phyloP scores from a whole-genome alignment of 1,140 invertebrate species.

The Lasioglossum albipes region DNA sequence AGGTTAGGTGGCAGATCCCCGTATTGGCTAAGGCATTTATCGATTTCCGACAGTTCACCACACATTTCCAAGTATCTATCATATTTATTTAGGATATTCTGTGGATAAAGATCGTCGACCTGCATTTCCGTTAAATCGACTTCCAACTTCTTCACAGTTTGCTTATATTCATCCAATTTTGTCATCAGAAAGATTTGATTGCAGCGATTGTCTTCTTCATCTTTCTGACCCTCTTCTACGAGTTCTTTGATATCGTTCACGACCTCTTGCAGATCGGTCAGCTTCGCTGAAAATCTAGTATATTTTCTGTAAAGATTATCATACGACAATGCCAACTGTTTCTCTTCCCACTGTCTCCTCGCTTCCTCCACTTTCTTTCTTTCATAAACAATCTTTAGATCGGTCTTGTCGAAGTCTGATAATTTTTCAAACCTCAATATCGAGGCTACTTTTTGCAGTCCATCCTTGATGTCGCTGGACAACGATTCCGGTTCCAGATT shows the following conservation, averaged over 20 bases:
- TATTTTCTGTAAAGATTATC: conserved; percentile 66
- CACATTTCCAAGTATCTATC: conserved; percentile 60
- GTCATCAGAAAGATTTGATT: conserved; percentile 59
- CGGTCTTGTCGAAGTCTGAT: conserved; percentile 60
- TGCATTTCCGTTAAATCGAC: conserved; percentile 61
- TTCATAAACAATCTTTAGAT: conserved; percentile 60
- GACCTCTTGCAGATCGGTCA: conserved; percentile 55
- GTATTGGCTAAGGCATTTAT: conserved; percentile 66
- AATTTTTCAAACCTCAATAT: conserved; percentile 67
- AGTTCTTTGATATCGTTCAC: conserved; percentile 55
- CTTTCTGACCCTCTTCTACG: conserved; percentile 48
- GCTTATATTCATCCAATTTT: conserved; percentile 69
- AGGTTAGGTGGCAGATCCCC: conserved; percentile 73
- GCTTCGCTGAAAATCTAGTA: conserved; percentile 61
- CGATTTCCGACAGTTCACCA: conserved; percentile 63
- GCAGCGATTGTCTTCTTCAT: conserved; percentile 58
- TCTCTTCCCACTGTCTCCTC: conserved; percentile 63
- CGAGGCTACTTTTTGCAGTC: conserved; percentile 58
- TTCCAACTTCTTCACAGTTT: conserved; percentile 61
- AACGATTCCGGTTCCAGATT: conserved; percentile 64
- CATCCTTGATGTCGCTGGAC: conserved; percentile 65
- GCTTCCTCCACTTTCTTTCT: conserved; percentile 61
- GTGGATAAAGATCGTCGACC: conserved; percentile 59
- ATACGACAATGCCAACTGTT: conserved; percentile 61
- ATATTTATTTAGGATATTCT: conserved; percentile 67